Base-by-base conservation (phyloP, 1,140 invertebrate genomes). In the Drosophila persimilis region DNA sequence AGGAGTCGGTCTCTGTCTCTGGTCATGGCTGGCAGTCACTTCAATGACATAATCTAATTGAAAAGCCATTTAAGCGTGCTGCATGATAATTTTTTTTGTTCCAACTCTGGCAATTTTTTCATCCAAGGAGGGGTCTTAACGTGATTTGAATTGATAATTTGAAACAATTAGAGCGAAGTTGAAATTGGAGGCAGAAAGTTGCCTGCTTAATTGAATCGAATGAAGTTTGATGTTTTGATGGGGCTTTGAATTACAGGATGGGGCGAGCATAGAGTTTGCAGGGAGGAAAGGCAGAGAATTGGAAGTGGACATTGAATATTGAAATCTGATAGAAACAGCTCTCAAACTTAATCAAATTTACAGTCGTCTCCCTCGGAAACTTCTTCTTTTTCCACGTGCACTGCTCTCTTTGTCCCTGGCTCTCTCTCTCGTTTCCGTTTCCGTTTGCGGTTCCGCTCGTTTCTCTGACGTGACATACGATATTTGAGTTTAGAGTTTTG, bases 71-170 rank as follows among this genome's bases (percentile, higher is more conserved):
- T 86, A 86, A 76, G 81, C 81, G 83, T 81, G 74, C 83, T 88
- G 81, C 78, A 88, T 88, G 81, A 88, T 86, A 86, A 86, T 86
- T 86, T 88, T 79, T 80, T 72, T 55, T 45, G 50, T 51, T 6
- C 15, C 26, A 2, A 46, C 35, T 26, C 24, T 26, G 24, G 24
- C 24, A 26, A 17, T 52, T 9, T 53, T 43, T 41, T 73, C 53
- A 11, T 13, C 39, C 17, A 7, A 4, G 26, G 39, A 20, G 17
- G 43, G 35, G 47, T 50, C 24, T 48, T 60, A 71, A 88, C 81
- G 83, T 86, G 81, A 88, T 86, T 86, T 81, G 81, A 86, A 86
- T 86, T 86, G 78, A 88, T 86, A 86, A 86, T 86, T 86, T 75
- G 52, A 59, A 86, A 78, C 81, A 86, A 86, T 86, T 86, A 86